Evolutionary conservation across 2,888 invertebrate species (phyloP).

Genomic region (Didymodactylos carnosus): DNA sequence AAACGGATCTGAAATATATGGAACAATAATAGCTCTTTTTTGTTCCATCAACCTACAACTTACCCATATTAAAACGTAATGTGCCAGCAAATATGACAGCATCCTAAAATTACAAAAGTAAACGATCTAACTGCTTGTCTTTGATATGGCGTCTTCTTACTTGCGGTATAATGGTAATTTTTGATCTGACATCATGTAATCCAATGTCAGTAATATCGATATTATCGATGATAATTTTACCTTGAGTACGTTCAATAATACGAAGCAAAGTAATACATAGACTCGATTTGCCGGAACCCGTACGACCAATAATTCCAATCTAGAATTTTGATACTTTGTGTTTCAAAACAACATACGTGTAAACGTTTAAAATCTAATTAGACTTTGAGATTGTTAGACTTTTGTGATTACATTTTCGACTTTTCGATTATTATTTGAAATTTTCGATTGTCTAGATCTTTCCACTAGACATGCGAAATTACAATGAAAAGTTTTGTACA

Average conservation of each 20-base stretch:
- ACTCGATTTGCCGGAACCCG: conserved; percentile 30
- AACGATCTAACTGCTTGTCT: background rate
- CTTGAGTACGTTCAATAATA: conserved; percentile 24
- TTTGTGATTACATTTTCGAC: no score
- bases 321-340: conserved; percentile 25
- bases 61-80: conserved; percentile 26
- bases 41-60: no score
- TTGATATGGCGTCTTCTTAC: conserved; percentile 18
- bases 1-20: no score
- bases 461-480: no score
- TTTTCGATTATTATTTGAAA: background rate
- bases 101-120: conserved; percentile 24
- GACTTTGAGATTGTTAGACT: background rate
- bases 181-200: conserved; percentile 23
- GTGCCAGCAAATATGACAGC: conserved; percentile 31
- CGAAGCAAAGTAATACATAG: conserved; percentile 26
- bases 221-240: conserved; percentile 25
- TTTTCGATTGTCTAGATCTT: no score
- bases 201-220: conserved; percentile 41
- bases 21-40: no score
- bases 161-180: conserved; percentile 29
- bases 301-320: conserved; percentile 36
- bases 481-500: no score
- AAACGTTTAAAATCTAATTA: background rate
- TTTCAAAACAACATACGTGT: no score